Evolutionary conservation across 1,140 invertebrate species (phyloP).

Genomic region (Heliothis virescens): DNA sequence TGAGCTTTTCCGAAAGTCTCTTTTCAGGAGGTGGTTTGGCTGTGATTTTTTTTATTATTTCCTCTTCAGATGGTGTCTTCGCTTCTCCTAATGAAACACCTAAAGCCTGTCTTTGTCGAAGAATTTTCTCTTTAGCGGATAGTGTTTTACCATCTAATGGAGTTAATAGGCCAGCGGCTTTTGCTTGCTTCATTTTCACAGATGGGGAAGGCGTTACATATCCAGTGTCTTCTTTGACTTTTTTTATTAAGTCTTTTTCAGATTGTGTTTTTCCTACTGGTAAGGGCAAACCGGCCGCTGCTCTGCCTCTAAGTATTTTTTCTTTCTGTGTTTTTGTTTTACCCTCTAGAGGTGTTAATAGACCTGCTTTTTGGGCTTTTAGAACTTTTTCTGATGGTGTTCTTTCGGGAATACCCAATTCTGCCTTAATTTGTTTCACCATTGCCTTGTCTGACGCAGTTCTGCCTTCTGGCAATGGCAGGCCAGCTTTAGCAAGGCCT

Average conservation of each 20-base stretch:
- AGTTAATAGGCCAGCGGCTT: slow-evolving; percentile 52
- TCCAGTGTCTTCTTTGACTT: slow-evolving; percentile 56
- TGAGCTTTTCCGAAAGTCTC: slow-evolving; percentile 26
- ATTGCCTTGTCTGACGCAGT: slow-evolving; percentile 57
- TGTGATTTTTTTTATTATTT: background rate
- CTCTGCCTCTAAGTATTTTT: slow-evolving; percentile 61
- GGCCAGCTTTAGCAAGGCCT: slow-evolving; percentile 58
- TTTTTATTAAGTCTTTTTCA: slow-evolving; percentile 61
- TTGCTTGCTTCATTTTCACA: slow-evolving; percentile 46
- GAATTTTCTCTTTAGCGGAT: slow-evolving; percentile 50
- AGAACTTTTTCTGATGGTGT: slow-evolving; percentile 36
- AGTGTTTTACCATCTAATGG: slow-evolving; percentile 52
- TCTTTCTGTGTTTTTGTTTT: slow-evolving; percentile 62
- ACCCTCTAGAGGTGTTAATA: slow-evolving; percentile 57
- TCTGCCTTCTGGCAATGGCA: slow-evolving; percentile 62
- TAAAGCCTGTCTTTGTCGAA: slow-evolving; percentile 18
- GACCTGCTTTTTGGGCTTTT: slow-evolving; percentile 58
- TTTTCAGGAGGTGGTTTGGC: background rate
- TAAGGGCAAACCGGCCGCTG: slow-evolving; percentile 61
- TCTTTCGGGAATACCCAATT: background rate
- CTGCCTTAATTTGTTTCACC: background rate
- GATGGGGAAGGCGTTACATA: slow-evolving; percentile 22
- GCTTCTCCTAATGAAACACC: slow-evolving; percentile 53
- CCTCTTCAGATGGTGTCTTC: slow-evolving; percentile 25
- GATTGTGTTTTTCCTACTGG: slow-evolving; percentile 60